phyloP scores from a whole-genome alignment of 2,888 invertebrate species.

The Ligdia adustata region DNA sequence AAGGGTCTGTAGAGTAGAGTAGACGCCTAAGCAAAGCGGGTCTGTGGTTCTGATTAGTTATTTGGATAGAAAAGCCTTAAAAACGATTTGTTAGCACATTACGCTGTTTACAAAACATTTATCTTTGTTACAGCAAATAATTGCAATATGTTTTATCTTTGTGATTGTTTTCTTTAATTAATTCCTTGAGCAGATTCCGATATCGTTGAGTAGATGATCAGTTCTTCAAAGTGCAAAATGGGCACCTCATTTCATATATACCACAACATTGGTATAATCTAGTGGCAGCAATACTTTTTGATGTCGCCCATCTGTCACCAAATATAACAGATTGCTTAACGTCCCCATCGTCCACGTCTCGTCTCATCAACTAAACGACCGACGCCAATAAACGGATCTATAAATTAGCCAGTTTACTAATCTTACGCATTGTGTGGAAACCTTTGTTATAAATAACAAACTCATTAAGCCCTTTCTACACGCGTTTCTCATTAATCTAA shows the following conservation, averaged over 20 bases:
- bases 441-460: constrained; percentile 54
- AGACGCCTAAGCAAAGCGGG: background rate
- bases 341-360: constrained; percentile 45
- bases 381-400: constrained; percentile 58
- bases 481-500: constrained; percentile 41
- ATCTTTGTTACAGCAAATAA: no score
- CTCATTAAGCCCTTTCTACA: constrained; percentile 45
- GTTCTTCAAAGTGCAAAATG: no score
- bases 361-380: constrained; percentile 48
- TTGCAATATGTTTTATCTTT: no score
- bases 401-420: constrained; percentile 49
- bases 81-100: no score
- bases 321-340: constrained; percentile 34
- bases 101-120: no score
- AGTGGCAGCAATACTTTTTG: constrained; percentile 15
- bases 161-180: no score
- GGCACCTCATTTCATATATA: no score
- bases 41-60: no score
- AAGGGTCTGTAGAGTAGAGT: constrained; percentile 6
- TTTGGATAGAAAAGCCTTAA: no score
- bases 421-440: constrained; percentile 55
- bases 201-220: no score
- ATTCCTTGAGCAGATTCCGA: no score
- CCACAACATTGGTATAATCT: background rate
- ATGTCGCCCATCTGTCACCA: constrained; percentile 24